phyloP scores from a whole-genome alignment of 2,888 invertebrate genomes.

The Nomada fabriciana region DNA sequence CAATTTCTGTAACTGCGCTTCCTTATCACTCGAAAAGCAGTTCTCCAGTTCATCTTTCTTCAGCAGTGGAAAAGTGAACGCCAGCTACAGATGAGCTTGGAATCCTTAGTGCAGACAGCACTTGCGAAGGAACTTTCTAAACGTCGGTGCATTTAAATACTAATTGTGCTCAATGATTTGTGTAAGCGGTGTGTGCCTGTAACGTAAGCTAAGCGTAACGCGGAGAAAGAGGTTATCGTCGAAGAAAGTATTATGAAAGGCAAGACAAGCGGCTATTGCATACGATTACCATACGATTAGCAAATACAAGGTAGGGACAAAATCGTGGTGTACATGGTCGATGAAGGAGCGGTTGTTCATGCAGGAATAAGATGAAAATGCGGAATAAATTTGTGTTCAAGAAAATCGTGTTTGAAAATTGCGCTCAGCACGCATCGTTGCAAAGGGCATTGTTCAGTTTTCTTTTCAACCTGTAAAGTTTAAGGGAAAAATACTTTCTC shows the following conservation, averaged over 20 bases:
- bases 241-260: slow-evolving; percentile 32
- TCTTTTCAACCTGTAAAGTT: too few relatives aligned
- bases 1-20: too few relatives aligned
- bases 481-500: too few relatives aligned
- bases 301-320: slow-evolving; percentile 27
- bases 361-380: background rate
- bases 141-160: background rate
- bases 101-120: too few relatives aligned
- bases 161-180: slow-evolving; percentile 19
- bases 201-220: slow-evolving; percentile 16
- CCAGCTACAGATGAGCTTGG: too few relatives aligned
- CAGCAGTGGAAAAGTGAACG: too few relatives aligned
- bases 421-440: too few relatives aligned
- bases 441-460: too few relatives aligned
- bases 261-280: slow-evolving; percentile 27
- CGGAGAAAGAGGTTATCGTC: slow-evolving; percentile 32
- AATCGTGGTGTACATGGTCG: background rate
- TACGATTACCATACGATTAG: slow-evolving; percentile 38
- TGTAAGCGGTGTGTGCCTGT: background rate
- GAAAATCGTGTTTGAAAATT: background rate
- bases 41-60: too few relatives aligned
- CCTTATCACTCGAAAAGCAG: too few relatives aligned
- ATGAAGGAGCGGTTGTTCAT: background rate
- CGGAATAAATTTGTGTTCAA: background rate
- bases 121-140: background rate